Conservation (phyloP, 2,888 invertebrate genomes). For the Stenodema calcarata region DNA sequence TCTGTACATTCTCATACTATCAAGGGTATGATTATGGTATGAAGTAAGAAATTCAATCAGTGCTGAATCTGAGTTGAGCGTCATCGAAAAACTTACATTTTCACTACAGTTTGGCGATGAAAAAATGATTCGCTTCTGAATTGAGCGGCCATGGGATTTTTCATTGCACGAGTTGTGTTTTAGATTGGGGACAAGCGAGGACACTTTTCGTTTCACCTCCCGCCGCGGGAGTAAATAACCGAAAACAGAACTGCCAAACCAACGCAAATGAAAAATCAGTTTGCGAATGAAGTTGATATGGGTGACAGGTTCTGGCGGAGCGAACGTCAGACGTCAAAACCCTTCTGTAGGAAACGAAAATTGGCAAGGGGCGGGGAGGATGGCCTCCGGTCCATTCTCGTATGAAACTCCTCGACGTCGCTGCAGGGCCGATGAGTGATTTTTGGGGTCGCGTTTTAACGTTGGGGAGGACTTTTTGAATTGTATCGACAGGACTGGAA, state of each 20-base stretch:
- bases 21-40: too few species aligned
- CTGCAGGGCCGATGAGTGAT: background rate
- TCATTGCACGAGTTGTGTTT: background rate
- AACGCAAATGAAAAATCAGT: conserved; percentile 41
- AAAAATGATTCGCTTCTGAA: too few species aligned
- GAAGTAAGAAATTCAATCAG: too few species aligned
- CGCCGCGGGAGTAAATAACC: conserved; percentile 3
- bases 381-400: background rate
- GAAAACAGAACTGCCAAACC: conserved; percentile 35
- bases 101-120: too few species aligned
- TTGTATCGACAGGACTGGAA: background rate
- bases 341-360: conserved; percentile 25
- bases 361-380: background rate
- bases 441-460: background rate
- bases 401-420: background rate
- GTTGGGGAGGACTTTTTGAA: background rate
- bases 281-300: conserved; percentile 40
- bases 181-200: background rate
- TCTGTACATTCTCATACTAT: too few species aligned
- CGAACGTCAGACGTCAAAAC: conserved; percentile 18
- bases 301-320: conserved; percentile 14
- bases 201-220: background rate
- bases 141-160: background rate
- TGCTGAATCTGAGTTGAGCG: too few species aligned
- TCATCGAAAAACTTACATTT: too few species aligned